Evolutionary conservation across 2,113 vertebrate genomes (phyloP).

Genomic region (Pungitius pungitius): DNA sequence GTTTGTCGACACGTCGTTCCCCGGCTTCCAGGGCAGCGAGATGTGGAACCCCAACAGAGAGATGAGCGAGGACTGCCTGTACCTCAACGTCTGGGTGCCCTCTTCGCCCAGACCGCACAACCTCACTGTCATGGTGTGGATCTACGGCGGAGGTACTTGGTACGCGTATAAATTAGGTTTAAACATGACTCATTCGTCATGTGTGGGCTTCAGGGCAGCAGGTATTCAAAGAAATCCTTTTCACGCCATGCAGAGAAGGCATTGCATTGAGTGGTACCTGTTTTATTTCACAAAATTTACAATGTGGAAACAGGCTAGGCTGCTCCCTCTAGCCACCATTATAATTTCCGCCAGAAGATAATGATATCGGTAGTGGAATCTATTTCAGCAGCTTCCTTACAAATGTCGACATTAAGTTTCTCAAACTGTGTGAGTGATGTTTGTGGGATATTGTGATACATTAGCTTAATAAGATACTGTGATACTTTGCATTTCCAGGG

Average conservation of each 20-base stretch:
- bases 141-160: constrained; percentile 87
- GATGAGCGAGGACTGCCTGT: constrained; percentile 92
- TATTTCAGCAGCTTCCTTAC: background rate
- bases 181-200: background rate
- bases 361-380: too few relatives aligned
- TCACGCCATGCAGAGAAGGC: background rate
- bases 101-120: constrained; percentile 79
- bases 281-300: background rate
- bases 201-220: background rate
- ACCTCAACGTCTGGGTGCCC: constrained; percentile 91
- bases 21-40: constrained; percentile 87
- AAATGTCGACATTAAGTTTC: background rate
- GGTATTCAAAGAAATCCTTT: background rate
- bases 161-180: constrained; percentile 9
- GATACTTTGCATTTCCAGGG: constrained; percentile 60
- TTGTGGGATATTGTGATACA: background rate
- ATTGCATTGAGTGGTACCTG: background rate
- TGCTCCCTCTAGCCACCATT: background rate
- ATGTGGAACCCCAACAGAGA: constrained; percentile 96
- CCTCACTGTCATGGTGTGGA: constrained; percentile 90
- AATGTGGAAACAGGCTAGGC: background rate
- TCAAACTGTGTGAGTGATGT: background rate
- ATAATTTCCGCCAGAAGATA: too few relatives aligned
- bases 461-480: background rate
- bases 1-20: constrained; percentile 85